Base-by-base conservation (phyloP, 2,113 vertebrate species). In the Nibea coibor region DNA sequence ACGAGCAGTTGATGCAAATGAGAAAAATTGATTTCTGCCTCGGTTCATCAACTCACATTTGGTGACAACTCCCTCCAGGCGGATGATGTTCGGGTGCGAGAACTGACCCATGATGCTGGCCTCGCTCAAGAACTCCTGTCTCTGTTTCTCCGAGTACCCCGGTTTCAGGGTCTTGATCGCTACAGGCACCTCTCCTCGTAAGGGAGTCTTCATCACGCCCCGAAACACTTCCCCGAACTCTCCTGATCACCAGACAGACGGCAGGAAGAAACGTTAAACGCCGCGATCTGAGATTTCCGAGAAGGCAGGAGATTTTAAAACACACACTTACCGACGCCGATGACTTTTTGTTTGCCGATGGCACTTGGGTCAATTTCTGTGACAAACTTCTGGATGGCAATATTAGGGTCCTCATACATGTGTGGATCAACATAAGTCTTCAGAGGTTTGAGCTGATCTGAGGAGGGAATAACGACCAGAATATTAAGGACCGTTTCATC, bases 31-130 rank as follows among this genome's bases (percentile, higher is more conserved):
- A 24, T 6, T 28, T 57, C 3, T 65, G 9, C 71, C 35, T 35
- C n/a, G 69, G 10, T 3, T 51, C 11, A 12, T 3, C 4, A 4
- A 82, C 97, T 96, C 92, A 99, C 97, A 96, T 92, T 97, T 99
- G 82, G 98, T 99, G 93, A 99, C 93, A 0, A 99, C 97, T 0
- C 98, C 98, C 88, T 99, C 97, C 84, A 99, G 95, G 61, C 93
- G 97, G 90, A 99, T 99, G 89, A 99, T 97, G 82, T 99, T 99
- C 76, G 96, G 97, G 84, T 99, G 98, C 8, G 96, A 96, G 91
- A 99, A 99, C 92, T 99, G 98, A 6, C 98, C 98, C 98, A 99
- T 99, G 94, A 98, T 99, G 95, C 96, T 96, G 51, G 98, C 98
- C 92, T 99, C 98, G 0, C 97, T 96, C 87, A 99, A 90, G 88